These are phyloP conservation scores for Hetaerina americana DNA, from an alignment of 1,140 invertebrate species.

Conservation along the genomic window DNA sequence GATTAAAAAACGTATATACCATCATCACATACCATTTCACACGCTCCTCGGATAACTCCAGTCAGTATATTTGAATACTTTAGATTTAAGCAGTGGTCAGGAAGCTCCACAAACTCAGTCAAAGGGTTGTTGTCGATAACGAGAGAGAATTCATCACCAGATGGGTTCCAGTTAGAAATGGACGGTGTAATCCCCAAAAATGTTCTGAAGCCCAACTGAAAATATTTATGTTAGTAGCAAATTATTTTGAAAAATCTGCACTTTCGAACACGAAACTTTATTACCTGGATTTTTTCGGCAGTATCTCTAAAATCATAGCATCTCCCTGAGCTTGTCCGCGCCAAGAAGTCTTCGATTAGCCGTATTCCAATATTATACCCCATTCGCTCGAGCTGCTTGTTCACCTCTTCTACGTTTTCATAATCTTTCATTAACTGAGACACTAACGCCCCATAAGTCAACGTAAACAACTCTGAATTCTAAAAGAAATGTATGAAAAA, in stretches of 20 bases:
- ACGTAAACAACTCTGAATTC: constrained; percentile 93
- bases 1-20: no score
- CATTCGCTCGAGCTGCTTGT: constrained; percentile 83
- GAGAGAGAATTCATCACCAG: constrained; percentile 93
- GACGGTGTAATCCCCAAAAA: constrained; percentile 84
- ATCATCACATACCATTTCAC: constrained; percentile 75
- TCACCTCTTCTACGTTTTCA: constrained; percentile 94
- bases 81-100: constrained; percentile 67
- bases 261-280: no score
- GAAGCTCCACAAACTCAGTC: constrained; percentile 97
- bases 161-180: constrained; percentile 84
- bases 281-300: constrained; percentile 86
- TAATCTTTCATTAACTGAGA: constrained; percentile 94
- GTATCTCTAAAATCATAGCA: constrained; percentile 95
- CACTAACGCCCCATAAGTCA: constrained; percentile 96
- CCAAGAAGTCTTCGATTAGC: constrained; percentile 94
- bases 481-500: constrained; percentile 35
- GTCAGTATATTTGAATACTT: constrained; percentile 93
- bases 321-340: constrained; percentile 73
- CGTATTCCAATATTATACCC: constrained; percentile 98
- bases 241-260: not conserved
- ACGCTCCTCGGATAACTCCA: constrained; percentile 83
- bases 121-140: constrained; percentile 90
- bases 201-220: constrained; percentile 63
- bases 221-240: constrained; percentile 12